Evolutionary conservation across 2,797 vertebrate genomes (phyloP).

Genomic region (Hypotaenidia philippensis): DNA sequence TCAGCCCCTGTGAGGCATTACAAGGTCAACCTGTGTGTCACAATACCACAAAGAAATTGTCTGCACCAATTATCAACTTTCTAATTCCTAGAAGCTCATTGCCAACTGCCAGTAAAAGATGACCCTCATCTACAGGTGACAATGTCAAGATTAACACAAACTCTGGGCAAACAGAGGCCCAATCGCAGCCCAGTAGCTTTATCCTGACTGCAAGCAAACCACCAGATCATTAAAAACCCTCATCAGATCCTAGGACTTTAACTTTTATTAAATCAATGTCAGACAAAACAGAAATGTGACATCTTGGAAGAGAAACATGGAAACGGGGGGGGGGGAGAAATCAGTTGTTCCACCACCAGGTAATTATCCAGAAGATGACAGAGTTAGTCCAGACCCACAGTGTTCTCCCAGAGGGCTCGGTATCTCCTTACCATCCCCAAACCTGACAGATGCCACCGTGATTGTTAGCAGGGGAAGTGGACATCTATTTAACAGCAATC

Average conservation of each 20-base stretch:
- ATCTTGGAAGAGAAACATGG: not conserved
- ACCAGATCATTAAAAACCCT: not conserved
- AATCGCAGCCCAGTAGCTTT: not conserved
- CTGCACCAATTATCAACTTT: not conserved
- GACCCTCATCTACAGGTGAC: not conserved
- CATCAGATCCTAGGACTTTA: constrained; percentile 17
- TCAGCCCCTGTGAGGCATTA: not conserved
- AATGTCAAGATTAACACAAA: not conserved
- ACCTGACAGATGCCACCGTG: constrained; percentile 11
- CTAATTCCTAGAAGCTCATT: not conserved
- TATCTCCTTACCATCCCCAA: constrained; percentile 45
- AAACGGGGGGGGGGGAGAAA: constrained; percentile 6
- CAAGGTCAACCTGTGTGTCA: not conserved
- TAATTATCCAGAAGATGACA: constrained; percentile 64
- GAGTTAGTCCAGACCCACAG: constrained; percentile 52
- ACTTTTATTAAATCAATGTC: constrained; percentile 85
- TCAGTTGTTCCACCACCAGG: constrained; percentile 78
- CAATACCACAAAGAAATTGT: not conserved
- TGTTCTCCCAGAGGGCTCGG: not conserved
- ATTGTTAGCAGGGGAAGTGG: constrained; percentile 13
- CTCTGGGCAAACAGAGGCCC: not conserved
- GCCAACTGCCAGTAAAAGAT: not conserved
- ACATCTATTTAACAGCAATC: constrained; percentile 3
- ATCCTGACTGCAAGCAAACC: not conserved
- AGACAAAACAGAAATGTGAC: constrained; percentile 52